Percentiles rank a stretch among this genome's conserved stretches.
These are phyloP conservation scores for Pammene aurita DNA, from an alignment of 2,888 invertebrate genomes.

Conservation along the genomic window DNA sequence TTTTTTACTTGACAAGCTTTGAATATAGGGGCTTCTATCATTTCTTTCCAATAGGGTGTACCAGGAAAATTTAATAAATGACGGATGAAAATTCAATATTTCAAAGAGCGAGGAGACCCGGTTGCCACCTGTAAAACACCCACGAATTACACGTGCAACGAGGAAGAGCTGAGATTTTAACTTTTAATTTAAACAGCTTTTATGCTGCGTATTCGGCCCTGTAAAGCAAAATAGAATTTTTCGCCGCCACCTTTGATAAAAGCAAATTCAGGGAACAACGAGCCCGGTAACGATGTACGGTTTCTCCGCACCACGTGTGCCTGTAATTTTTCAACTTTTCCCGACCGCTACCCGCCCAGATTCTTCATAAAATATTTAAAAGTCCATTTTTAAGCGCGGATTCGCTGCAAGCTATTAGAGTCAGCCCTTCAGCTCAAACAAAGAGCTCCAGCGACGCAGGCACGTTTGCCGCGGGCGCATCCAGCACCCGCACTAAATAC, in stretches of 20 bases:
- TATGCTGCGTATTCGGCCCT: not conserved
- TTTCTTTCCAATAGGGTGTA: slow-evolving; percentile 38
- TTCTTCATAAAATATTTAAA: slow-evolving; percentile 79
- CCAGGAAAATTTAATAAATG: slow-evolving; percentile 34
- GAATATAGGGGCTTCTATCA: slow-evolving; percentile 3
- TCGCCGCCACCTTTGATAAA: not conserved
- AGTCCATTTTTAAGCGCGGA: slow-evolving; percentile 79
- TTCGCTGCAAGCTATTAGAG: slow-evolving; percentile 82
- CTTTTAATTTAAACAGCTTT: slow-evolving; percentile 12
- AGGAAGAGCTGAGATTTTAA: not conserved
- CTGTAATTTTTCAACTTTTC: slow-evolving; percentile 36
- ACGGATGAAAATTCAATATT: slow-evolving; percentile 33
- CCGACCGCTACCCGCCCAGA: slow-evolving; percentile 52
- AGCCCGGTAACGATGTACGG: slow-evolving; percentile 5
- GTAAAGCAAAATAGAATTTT: not conserved
- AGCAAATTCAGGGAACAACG: slow-evolving; percentile 2
- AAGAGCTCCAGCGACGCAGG: slow-evolving; percentile 76
- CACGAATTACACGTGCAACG: not conserved
- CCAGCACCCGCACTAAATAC: slow-evolving; percentile 65
- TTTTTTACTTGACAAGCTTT: not conserved
- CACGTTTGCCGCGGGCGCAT: slow-evolving; percentile 69
- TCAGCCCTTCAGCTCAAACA: slow-evolving; percentile 81
- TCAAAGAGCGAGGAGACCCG: slow-evolving; percentile 19
- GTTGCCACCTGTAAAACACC: not conserved
- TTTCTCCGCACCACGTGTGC: slow-evolving; percentile 10